Base-by-base conservation (phyloP, 2,113 vertebrate species). In the Hyperopisus bebe region DNA sequence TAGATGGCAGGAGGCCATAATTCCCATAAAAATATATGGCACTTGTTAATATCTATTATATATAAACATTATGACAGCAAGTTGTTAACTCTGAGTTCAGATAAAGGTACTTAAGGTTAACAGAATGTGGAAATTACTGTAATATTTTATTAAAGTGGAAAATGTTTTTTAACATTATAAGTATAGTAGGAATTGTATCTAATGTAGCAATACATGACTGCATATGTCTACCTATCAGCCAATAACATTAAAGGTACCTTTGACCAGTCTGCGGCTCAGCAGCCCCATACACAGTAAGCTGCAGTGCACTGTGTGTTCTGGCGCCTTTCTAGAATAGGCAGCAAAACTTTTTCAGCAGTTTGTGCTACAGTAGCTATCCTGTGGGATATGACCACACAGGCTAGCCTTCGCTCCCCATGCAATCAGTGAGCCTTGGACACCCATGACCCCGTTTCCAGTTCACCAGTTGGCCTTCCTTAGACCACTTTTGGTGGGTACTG, bases 31-130 rank as follows among this genome's bases (percentile, higher is more conserved):
- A 82, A 82, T 82, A 82, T 82, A 82, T 44, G 77, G 19, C 39
- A 82, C 35, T 44, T 42, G 77, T 39, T 82, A 82, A 82, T 82
- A 70, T 70, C 62, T 82, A 82, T 42, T 82, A 19, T 82, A 82
- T 82, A 42, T 82, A 82, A 82, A 82, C 62, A 70, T 70, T 70
- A 82, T 82, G 77, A 82, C 42, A 44, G 39, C 77, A 82, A 82
- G 77, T 82, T 44, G 77, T 82, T 82, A 82, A 44, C 77, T 82
- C 35, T 13, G 42, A 42, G 77, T 42, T 44, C 77, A 82, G 19
- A 82, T 15, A 8, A 42, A 82, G 77, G 42, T 82, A 27, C 19
- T 82, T 82, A 82, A 44, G 39, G 39, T 31, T 70, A 70, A 70
- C n/a, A 11, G n/a, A 70, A 70, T 31, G 3, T 13, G 62, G 62